Evolutionary conservation across 2,113 vertebrate genomes (phyloP).

Genomic region (Nycticryphes semicollaris): DNA sequence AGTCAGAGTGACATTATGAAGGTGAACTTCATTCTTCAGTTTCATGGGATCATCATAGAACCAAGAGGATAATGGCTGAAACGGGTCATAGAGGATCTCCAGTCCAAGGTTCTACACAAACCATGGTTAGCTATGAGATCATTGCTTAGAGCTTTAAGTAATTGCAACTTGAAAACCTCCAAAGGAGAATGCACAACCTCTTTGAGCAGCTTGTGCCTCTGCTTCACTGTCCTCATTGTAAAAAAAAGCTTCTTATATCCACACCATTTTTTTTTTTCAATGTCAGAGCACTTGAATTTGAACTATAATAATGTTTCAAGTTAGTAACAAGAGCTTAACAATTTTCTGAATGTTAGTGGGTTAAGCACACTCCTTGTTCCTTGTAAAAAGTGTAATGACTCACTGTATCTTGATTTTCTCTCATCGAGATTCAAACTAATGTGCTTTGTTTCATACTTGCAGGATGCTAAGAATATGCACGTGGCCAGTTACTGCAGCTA

Average conservation of each 20-base stretch:
- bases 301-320: neutral
- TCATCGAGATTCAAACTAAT: neutral
- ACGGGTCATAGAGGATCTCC: neutral
- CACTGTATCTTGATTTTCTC: neutral
- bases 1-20: neutral
- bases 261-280: neutral
- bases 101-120: neutral
- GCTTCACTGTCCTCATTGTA: neutral
- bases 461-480: neutral
- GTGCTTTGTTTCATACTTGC: neutral
- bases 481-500: neutral
- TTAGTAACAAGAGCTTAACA: neutral
- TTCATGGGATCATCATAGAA: neutral
- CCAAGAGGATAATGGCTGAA: neutral
- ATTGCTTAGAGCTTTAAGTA: neutral
- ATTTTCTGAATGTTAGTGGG: neutral
- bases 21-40: neutral
- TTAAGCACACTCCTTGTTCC: neutral
- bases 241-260: accelerated
- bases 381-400: neutral
- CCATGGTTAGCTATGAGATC: neutral
- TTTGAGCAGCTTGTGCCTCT: neutral
- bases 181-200: neutral
- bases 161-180: neutral
- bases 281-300: neutral